Conservation (phyloP, 1,140 invertebrate genomes). For the Matsumurasca onukii region DNA sequence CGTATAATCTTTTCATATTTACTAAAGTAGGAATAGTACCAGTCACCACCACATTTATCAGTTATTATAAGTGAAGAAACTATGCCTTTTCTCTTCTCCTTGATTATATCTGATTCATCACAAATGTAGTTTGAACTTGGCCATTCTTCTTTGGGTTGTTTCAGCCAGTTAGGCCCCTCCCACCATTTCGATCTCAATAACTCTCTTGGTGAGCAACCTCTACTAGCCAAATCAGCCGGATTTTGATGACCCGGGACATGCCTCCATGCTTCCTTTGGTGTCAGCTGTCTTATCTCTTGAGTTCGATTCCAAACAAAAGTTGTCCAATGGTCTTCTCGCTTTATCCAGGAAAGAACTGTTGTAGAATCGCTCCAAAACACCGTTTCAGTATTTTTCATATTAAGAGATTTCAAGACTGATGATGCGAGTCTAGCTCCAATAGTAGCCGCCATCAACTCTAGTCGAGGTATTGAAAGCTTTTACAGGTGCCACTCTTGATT, state of each 20-base stretch:
- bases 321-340: background rate
- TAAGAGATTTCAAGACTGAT: background rate
- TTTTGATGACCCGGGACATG: background rate
- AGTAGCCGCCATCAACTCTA: background rate
- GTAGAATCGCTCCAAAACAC: background rate
- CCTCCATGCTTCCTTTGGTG: background rate
- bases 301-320: background rate
- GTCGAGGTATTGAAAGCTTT: background rate
- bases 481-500: background rate
- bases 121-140: background rate
- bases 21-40: background rate
- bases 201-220: background rate
- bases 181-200: constrained; percentile 23
- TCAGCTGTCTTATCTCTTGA: background rate
- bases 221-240: constrained; percentile 1
- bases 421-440: background rate
- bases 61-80: background rate
- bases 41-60: background rate
- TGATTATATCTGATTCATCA: background rate
- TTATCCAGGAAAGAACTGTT: background rate
- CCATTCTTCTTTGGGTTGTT: background rate
- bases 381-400: background rate
- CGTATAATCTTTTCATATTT: background rate
- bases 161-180: background rate
- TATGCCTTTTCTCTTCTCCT: background rate